These are phyloP conservation scores for Maniola hyperantus DNA, from an alignment of 2,888 invertebrate species.

Conservation along the genomic window DNA sequence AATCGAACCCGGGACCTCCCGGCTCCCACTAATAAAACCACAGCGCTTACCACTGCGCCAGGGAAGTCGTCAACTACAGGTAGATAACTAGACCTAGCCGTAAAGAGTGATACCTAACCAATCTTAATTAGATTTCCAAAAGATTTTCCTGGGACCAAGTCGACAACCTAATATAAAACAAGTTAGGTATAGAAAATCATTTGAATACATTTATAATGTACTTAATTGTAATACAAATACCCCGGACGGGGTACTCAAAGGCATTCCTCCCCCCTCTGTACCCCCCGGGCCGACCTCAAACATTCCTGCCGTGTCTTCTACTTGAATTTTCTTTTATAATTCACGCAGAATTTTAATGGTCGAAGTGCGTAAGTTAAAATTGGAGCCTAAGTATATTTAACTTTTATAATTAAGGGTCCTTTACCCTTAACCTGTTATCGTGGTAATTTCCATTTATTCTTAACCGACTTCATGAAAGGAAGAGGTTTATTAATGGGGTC, in stretches of 20 bases:
- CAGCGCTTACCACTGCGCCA: too few relatives aligned
- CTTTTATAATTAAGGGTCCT: conserved; percentile 13
- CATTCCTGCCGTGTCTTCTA: conserved; percentile 28
- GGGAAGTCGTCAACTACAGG: too few relatives aligned
- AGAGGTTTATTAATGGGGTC: too few relatives aligned
- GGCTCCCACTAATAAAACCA: too few relatives aligned
- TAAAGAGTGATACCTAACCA: too few relatives aligned
- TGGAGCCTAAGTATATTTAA: conserved; percentile 10
- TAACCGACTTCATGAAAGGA: too few relatives aligned
- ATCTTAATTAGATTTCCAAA: too few relatives aligned
- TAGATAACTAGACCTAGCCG: too few relatives aligned
- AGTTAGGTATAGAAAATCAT: background rate
- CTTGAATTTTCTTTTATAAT: conserved; percentile 29
- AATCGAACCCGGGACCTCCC: too few relatives aligned
- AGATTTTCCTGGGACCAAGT: too few relatives aligned
- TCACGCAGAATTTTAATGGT: conserved; percentile 32
- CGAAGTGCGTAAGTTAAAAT: conserved; percentile 17
- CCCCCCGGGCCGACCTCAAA: conserved; percentile 9
- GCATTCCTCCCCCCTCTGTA: conserved; percentile 6
- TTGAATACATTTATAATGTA: conserved; percentile 18
- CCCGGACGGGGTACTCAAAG: conserved; percentile 17
- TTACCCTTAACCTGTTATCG: background rate
- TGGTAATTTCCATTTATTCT: too few relatives aligned
- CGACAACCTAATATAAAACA: too few relatives aligned
- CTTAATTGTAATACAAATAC: conserved; percentile 18